Conservation (phyloP, 1,140 invertebrate species). For the Drosophila fuyamai region DNA sequence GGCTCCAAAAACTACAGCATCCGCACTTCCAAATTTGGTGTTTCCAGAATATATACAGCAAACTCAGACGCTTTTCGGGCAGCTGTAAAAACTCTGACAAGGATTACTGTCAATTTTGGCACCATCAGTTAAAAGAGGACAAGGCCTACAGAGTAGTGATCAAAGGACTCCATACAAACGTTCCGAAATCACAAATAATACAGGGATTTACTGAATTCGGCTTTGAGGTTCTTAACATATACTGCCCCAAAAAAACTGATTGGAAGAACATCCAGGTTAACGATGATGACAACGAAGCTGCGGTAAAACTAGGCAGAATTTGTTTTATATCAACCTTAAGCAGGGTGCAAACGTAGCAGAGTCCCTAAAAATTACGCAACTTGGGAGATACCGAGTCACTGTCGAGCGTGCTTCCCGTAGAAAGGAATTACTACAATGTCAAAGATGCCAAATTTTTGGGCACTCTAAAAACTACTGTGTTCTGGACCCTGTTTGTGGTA, state of each 20-base stretch:
- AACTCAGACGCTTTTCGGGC: slow-evolving; percentile 21
- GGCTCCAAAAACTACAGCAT: slow-evolving; percentile 13
- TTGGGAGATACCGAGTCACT: not conserved
- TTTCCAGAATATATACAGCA: slow-evolving; percentile 19
- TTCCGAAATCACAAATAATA: slow-evolving; percentile 11
- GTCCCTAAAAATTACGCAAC: not conserved
- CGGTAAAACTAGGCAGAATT: not conserved
- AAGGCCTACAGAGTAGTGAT: slow-evolving; percentile 16
- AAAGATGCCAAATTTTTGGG: slow-evolving; percentile 31
- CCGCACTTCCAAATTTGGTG: slow-evolving; percentile 19
- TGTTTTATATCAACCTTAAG: slow-evolving; percentile 5
- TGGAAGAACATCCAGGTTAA: slow-evolving; percentile 16
- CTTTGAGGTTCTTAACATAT: too few relatives aligned
- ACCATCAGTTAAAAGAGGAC: slow-evolving; percentile 29
- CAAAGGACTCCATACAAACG: slow-evolving; percentile 9
- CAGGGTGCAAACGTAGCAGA: not conserved
- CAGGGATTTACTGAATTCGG: slow-evolving; percentile 4
- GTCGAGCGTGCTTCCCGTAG: not conserved
- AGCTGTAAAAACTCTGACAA: slow-evolving; percentile 8
- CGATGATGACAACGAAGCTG: slow-evolving; percentile 1
- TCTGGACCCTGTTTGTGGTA: not conserved
- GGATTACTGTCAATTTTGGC: slow-evolving; percentile 17
- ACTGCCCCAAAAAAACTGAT: slow-evolving; percentile 18
- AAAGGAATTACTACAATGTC: slow-evolving; percentile 25
- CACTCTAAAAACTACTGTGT: slow-evolving; percentile 36